Evolutionary conservation across 1,140 invertebrate species (phyloP).

Genomic region (Thalassaphorura encarpata): DNA sequence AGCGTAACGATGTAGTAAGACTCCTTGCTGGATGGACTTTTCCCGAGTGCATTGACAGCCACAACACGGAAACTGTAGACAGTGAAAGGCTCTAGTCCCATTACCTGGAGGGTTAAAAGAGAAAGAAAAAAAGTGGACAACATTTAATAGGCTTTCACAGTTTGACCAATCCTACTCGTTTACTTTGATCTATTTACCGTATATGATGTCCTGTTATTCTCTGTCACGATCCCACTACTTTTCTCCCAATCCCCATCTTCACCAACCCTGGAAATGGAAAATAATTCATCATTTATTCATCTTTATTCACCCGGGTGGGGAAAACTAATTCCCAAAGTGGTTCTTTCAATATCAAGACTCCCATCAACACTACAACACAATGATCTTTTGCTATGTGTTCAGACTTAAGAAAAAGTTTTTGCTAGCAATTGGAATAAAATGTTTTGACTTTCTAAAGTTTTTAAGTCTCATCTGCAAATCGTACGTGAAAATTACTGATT

Average conservation of each 20-base stretch:
- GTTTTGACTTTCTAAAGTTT: too few species aligned
- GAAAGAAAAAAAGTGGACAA: background rate
- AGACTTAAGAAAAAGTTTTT: too few species aligned
- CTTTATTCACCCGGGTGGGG: too few species aligned
- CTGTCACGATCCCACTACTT: slow-evolving; percentile 51
- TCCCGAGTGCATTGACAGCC: slow-evolving; percentile 58
- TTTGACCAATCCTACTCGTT: too few species aligned
- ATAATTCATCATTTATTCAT: background rate
- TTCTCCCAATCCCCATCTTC: slow-evolving; percentile 55
- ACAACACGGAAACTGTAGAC: slow-evolving; percentile 64
- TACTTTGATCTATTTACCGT: slow-evolving; percentile 35
- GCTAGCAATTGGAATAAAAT: too few species aligned
- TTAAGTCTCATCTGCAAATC: too few species aligned
- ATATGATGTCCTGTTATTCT: slow-evolving; percentile 54
- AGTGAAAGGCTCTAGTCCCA: slow-evolving; percentile 55
- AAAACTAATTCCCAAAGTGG: too few species aligned
- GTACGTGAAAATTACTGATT: too few species aligned
- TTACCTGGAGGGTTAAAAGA: slow-evolving; percentile 39
- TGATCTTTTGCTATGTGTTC: too few species aligned
- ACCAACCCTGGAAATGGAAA: slow-evolving; percentile 45
- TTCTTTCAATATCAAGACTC: too few species aligned
- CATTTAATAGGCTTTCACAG: background rate
- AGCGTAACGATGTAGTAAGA: slow-evolving; percentile 67
- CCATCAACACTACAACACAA: too few species aligned
- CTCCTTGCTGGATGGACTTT: slow-evolving; percentile 55